Percentiles rank a stretch among this genome's conserved stretches.
Conservation (phyloP, 2,113 vertebrate species). For the Mirza zaza region DNA sequence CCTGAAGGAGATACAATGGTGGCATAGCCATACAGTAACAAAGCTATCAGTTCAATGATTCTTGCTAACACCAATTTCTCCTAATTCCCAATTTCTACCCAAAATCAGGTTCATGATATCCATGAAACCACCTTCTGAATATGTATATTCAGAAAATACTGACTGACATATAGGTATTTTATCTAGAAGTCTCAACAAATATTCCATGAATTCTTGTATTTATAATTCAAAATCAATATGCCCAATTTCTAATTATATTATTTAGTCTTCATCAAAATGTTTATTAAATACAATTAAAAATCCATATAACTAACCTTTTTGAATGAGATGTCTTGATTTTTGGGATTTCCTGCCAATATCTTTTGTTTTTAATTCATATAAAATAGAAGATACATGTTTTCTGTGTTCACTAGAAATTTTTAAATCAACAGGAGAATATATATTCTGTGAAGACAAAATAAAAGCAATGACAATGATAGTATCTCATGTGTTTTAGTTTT, state of each 20-base stretch:
- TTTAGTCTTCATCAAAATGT: background rate
- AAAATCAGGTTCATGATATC: background rate
- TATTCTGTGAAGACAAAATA: constrained; percentile 72
- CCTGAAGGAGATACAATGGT: background rate
- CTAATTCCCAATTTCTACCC: background rate
- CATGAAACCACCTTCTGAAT: background rate
- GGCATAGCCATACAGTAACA: background rate
- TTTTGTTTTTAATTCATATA: constrained; percentile 48
- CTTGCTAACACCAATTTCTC: background rate
- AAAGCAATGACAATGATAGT: constrained; percentile 34
- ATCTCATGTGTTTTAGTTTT: background rate
- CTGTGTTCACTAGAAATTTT: constrained; percentile 32
- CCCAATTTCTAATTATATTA: background rate
- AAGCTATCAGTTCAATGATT: background rate
- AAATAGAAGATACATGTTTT: constrained; percentile 31
- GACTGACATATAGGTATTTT: background rate
- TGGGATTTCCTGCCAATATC: background rate
- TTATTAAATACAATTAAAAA: constrained; percentile 5
- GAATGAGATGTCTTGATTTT: constrained; percentile 29
- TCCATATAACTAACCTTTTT: constrained; percentile 65
- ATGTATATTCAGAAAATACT: constrained; percentile 13
- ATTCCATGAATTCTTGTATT: background rate
- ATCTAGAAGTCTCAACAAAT: background rate
- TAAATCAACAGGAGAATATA: constrained; percentile 19
- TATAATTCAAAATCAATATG: background rate